Conservation (phyloP, 92 coral and sea anemone genomes). For the Zoanthus gigantus region DNA sequence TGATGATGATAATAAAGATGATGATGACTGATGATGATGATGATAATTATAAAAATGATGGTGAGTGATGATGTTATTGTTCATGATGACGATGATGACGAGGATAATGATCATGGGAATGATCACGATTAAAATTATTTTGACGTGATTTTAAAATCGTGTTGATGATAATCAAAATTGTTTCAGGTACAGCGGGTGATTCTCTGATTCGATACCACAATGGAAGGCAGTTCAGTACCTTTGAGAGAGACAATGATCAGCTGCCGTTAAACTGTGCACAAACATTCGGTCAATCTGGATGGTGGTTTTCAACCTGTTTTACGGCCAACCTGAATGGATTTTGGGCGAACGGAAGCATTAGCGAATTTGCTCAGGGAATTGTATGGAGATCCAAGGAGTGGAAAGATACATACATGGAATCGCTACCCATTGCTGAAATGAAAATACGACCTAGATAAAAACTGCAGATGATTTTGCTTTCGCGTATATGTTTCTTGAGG, state of each 20-base stretch:
- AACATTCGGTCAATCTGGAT: constrained; percentile 13
- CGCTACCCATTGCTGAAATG: constrained; percentile 40
- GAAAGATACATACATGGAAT: constrained; percentile 30
- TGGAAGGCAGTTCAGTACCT: constrained; percentile 41
- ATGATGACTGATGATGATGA: no score
- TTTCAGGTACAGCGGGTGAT: constrained; percentile 42
- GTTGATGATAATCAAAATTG: neutral
- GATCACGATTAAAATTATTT: no score
- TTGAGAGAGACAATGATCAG: constrained; percentile 31
- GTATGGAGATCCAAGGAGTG: constrained; percentile 24
- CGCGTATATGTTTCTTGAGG: no score
- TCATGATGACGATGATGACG: neutral
- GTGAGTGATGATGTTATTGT: no score
- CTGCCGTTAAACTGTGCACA: constrained; percentile 23
- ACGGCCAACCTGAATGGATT: constrained; percentile 28
- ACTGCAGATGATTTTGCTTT: neutral
- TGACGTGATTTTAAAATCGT: neutral
- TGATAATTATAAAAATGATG: neutral
- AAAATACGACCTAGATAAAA: constrained; percentile 31
- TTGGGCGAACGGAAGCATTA: constrained; percentile 27
- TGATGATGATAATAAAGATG: no score
- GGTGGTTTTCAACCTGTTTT: constrained; percentile 45
- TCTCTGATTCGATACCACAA: constrained; percentile 15
- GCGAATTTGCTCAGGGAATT: constrained; percentile 18
- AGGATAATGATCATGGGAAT: no score